Base-by-base conservation (phyloP, 2,113 vertebrate species). In the Bufo bufo region DNA sequence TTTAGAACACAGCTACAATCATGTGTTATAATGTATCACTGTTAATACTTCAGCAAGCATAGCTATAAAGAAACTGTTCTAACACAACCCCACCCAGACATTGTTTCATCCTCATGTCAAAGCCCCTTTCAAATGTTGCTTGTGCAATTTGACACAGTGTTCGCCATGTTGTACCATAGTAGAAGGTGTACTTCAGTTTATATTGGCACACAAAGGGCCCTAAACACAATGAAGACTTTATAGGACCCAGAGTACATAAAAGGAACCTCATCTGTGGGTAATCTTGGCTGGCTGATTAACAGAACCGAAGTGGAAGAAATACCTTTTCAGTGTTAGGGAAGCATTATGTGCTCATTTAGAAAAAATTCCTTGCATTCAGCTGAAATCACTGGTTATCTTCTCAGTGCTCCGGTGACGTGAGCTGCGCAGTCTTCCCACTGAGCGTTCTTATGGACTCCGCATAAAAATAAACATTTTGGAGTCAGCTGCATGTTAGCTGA, bases 161-260 rank as follows among this genome's bases (percentile, higher is more conserved):
- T 8, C 49, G 85, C 83, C 58, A 23, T 82, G 23, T 82, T 89
- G 90, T 86, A 89, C 33, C 14, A 72, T 77, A 52, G 45, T 50
- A 82, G 71, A 75, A 91, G 79, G 89, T 77, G 72, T 82, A 23
- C n/a, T 87, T 79, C 5, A n/a, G n/a, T 89, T 91, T 89, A 14
- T 89, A 9, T 80, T 87, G 75, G 54, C 49, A 89, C 54, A 89
- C 9, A 88, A 90, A 84, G 79, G 87, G 77, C 14, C 50, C 79
- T 84, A 58, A 86, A 7, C 14, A 81, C 84, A 89, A 77, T 54
- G 2, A 14, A 77, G 77, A 8, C 56, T 85, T 84, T 65, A 84
- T 89, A 54, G 87, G 90, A 89, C 50, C 1, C 56, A 71, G 85
- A 0, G 5, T 80, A 65, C 49, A 23, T 0, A 84, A n/a, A 75